phyloP scores from a whole-genome alignment of 2,113 vertebrate species.

The Cololabis saira region DNA sequence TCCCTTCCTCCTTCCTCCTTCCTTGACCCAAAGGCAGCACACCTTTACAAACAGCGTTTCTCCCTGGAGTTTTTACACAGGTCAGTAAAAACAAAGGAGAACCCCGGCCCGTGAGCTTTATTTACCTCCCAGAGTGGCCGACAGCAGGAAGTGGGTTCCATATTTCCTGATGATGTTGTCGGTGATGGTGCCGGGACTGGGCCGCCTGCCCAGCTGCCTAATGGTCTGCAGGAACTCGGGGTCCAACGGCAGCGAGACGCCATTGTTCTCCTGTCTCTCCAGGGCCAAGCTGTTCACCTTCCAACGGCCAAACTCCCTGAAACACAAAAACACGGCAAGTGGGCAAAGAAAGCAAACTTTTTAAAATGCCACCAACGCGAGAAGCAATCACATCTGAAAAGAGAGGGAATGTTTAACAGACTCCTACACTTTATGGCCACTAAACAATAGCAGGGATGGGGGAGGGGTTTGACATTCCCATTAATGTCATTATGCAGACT shows the following conservation, averaged over 20 bases:
- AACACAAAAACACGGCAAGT: slow-evolving; percentile 53
- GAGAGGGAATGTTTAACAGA: neutral
- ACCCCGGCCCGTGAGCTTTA: slow-evolving; percentile 5
- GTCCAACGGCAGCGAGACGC: slow-evolving; percentile 82
- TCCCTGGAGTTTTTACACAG: neutral
- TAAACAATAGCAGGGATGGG: neutral
- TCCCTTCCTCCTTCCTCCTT: no score
- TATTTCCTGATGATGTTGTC: slow-evolving; percentile 86
- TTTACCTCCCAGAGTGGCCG: slow-evolving; percentile 85
- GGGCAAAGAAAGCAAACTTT: slow-evolving; percentile 30
- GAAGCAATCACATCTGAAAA: slow-evolving; percentile 10
- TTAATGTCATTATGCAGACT: slow-evolving; percentile 5
- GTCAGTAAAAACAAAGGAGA: slow-evolving; percentile 8
- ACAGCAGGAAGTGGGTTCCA: slow-evolving; percentile 85
- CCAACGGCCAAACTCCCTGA: slow-evolving; percentile 88
- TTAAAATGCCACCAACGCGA: slow-evolving; percentile 10
- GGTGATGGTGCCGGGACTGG: slow-evolving; percentile 79
- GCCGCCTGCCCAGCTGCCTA: slow-evolving; percentile 84
- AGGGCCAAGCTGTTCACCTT: slow-evolving; percentile 87
- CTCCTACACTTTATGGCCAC: neutral
- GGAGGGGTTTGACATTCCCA: neutral
- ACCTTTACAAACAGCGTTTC: neutral
- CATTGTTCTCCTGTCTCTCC: slow-evolving; percentile 85
- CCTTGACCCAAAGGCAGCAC: no score
- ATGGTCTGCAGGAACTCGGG: slow-evolving; percentile 86